Evolutionary conservation across 2,113 vertebrate genomes (phyloP).

Genomic region (Saguinus midas): DNA sequence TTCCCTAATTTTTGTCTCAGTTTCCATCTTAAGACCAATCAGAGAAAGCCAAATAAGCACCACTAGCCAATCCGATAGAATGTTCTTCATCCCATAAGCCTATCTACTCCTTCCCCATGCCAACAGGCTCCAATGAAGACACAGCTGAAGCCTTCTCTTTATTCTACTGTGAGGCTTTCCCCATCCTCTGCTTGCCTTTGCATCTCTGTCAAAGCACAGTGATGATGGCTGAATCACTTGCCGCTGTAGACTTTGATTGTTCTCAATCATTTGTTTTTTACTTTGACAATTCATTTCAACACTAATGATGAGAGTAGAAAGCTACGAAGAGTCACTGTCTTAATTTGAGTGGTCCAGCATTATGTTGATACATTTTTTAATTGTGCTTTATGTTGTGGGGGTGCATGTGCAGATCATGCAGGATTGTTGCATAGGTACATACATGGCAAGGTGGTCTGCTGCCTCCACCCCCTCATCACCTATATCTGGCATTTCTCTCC

Average conservation of each 20-base stretch:
- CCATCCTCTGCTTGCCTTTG: not conserved
- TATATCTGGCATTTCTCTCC: too few species aligned
- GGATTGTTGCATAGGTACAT: too few species aligned
- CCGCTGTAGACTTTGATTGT: not conserved
- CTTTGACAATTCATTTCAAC: not conserved
- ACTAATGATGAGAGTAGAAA: not conserved
- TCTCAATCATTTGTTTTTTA: not conserved
- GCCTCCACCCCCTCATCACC: too few species aligned
- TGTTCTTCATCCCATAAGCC: not conserved
- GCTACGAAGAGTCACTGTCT: not conserved
- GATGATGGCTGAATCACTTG: not conserved
- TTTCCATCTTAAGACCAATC: not conserved
- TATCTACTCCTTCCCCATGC: too few species aligned
- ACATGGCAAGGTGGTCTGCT: too few species aligned
- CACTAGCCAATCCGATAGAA: not conserved
- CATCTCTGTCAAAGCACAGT: not conserved
- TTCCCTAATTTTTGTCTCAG: not conserved
- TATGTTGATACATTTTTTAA: not conserved
- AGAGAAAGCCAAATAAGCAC: not conserved
- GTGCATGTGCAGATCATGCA: too few species aligned
- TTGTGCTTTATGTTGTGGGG: too few species aligned
- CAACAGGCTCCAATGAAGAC: not conserved
- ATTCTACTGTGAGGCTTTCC: not conserved
- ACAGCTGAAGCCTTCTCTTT: not conserved
- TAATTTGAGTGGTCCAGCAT: not conserved